Percentiles rank a stretch among this genome's conserved stretches.
Conservation (phyloP, 2,113 vertebrate genomes). For the Promerops cafer region DNA sequence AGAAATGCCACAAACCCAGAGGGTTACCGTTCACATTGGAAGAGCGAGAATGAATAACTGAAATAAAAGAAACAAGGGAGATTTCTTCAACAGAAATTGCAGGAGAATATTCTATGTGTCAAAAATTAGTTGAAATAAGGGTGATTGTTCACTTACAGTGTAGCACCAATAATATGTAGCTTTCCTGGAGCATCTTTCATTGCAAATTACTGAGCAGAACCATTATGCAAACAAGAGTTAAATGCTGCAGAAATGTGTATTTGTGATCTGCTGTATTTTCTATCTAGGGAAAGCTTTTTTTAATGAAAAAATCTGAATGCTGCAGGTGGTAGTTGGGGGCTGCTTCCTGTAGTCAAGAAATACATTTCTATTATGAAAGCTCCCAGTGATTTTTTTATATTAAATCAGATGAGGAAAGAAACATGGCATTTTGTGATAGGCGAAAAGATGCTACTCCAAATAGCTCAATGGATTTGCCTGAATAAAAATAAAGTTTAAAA, state of each 20-base stretch:
- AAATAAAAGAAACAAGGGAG: not conserved
- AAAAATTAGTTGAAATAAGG: not conserved
- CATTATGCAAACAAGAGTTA: not conserved
- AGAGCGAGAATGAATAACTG: not conserved
- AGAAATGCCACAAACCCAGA: not conserved
- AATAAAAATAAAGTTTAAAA: not conserved
- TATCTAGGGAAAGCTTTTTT: not conserved
- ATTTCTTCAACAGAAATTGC: not conserved
- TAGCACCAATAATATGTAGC: not conserved
- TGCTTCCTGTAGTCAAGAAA: slow-evolving; percentile 27
- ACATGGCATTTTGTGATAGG: not conserved
- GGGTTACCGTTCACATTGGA: not conserved
- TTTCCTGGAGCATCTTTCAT: not conserved
- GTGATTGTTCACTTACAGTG: not conserved
- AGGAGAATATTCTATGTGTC: not conserved
- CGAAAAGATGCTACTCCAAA: not conserved
- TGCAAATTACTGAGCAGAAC: not conserved
- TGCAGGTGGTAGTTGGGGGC: not conserved
- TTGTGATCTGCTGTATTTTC: not conserved
- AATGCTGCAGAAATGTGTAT: not conserved
- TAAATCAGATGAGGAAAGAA: not conserved
- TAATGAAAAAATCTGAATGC: not conserved
- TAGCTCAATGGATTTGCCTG: not conserved
- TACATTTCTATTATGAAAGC: not conserved
- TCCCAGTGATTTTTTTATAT: not conserved